Evolutionary conservation across 2,888 invertebrate genomes (phyloP).

Genomic region (Mamestra brassicae): DNA sequence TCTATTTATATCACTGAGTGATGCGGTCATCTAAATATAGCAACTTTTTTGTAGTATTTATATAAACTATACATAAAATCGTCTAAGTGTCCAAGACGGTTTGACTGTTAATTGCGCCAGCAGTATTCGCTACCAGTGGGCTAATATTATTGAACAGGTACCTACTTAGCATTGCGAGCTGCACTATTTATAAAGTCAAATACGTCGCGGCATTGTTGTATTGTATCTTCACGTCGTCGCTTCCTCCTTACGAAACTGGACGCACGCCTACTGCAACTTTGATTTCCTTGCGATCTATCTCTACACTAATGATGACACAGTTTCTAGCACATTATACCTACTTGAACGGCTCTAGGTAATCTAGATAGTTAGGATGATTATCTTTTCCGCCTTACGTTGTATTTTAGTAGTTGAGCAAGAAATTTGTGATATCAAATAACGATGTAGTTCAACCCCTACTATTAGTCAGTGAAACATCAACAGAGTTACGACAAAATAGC

Average conservation of each 20-base stretch:
- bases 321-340: constrained; percentile 16
- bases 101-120: constrained; percentile 60
- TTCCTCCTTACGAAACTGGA: constrained; percentile 84
- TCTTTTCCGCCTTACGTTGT: neutral
- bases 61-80: constrained; percentile 10
- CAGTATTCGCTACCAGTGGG: constrained; percentile 48
- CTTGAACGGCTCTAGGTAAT: neutral
- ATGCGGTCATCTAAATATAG: too few relatives aligned
- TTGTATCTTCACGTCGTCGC: constrained; percentile 80
- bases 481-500: neutral
- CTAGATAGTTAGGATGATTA: neutral
- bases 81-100: constrained; percentile 21
- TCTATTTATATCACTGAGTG: neutral
- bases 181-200: constrained; percentile 89
- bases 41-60: too few relatives aligned
- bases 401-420: neutral
- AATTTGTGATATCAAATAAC: too few relatives aligned
- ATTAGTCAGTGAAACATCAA: neutral
- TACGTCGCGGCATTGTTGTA: constrained; percentile 87
- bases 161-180: constrained; percentile 75
- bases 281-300: constrained; percentile 79
- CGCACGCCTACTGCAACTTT: constrained; percentile 75
- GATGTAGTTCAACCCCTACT: neutral
- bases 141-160: constrained; percentile 70
- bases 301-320: constrained; percentile 57